Evolutionary conservation across 2,113 vertebrate species (phyloP), one percentile per base, ranked within the genome.

Genomic region (Marcusenius ussheri): DNA sequence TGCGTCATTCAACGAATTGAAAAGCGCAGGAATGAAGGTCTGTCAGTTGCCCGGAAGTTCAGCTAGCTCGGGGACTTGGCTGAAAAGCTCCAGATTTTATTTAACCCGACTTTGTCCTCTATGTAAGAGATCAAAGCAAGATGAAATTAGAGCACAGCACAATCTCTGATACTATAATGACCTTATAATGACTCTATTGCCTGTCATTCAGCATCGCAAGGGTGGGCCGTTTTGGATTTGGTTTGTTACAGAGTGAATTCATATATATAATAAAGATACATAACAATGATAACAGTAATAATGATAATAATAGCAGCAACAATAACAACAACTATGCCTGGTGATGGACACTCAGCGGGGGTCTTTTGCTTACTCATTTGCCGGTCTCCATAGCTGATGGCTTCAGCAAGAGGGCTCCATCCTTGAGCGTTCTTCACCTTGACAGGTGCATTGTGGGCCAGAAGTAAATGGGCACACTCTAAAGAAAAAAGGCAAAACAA

Each of bases 401-500:
- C 99, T 96, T 99, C 99, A 0, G 99, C 99, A 51, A 99, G 97
- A 89, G 99, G 98, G 95, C 98, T 99, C 99, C 99, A 99, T 96
- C 99, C 99, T 97, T 99, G 99, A 97, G 98, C 98, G 9, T 99
- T 99, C 95, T 99, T 99, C 96, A 99, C 98, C 96, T 99, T 99
- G 90, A 99, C 99, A 58, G 98, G 98, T 95, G 99, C 98, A 92
- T 99, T 99, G 92, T 99, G 99, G 95, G 99, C 99, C 95, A 99
- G 96, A 91, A 99, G 97, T 93, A 99, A 95, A 95, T 99, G 99
- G 89, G 99, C 98, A 96, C 99, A 99, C 94, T 99, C 99, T 99
- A 95, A 13, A 95, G 94, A 17, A 91, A 11, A 87, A 87, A n/a
- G 35, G 62, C 45, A 42, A n/a, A 51, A 90, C 24, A 70, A n/a